A percentile compares a stretch with the other conserved stretches of the same genome.
Conservation (phyloP, 1,140 invertebrate genomes). For the Diabrotica virgifera region DNA sequence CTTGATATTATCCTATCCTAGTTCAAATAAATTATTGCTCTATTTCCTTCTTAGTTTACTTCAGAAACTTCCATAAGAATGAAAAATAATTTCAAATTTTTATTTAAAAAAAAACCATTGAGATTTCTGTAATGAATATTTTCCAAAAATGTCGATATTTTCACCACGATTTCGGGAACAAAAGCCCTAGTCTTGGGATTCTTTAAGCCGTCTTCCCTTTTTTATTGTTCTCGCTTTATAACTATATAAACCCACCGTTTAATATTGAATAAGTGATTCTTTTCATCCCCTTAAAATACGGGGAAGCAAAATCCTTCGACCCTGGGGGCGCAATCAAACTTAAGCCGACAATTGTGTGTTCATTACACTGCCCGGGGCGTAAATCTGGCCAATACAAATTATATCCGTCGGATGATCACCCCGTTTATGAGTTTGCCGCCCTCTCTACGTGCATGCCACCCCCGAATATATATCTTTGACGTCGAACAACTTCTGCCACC, state of each 20-base stretch:
- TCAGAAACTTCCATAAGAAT: too few relatives aligned
- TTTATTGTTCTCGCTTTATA: constrained; percentile 1
- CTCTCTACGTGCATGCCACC: constrained; percentile 15
- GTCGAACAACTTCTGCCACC: constrained; percentile 39
- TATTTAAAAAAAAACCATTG: too few relatives aligned
- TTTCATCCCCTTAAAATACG: constrained; percentile 20
- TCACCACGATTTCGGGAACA: too few relatives aligned
- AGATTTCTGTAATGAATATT: too few relatives aligned
- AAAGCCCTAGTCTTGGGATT: too few relatives aligned
- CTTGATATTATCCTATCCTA: too few relatives aligned
- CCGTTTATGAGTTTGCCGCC: constrained; percentile 28
- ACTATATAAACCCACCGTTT: constrained; percentile 42
- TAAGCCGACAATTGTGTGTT: constrained; percentile 51
- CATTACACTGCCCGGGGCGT: constrained; percentile 48
- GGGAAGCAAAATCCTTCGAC: constrained; percentile 21
- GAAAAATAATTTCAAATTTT: too few relatives aligned
- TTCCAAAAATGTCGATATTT: too few relatives aligned
- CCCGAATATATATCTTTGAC: constrained; percentile 32
- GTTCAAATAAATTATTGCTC: too few relatives aligned
- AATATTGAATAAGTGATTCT: constrained; percentile 40
- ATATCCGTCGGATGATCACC: constrained; percentile 44
- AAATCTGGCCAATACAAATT: constrained; percentile 53
- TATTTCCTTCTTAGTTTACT: too few relatives aligned
- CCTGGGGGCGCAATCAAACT: constrained; percentile 44
- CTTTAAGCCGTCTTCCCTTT: background rate